Percentiles rank a stretch among this genome's conserved stretches.
phyloP scores from a whole-genome alignment of 2,113 vertebrate genomes.

The Neodontobutis hainanensis region DNA sequence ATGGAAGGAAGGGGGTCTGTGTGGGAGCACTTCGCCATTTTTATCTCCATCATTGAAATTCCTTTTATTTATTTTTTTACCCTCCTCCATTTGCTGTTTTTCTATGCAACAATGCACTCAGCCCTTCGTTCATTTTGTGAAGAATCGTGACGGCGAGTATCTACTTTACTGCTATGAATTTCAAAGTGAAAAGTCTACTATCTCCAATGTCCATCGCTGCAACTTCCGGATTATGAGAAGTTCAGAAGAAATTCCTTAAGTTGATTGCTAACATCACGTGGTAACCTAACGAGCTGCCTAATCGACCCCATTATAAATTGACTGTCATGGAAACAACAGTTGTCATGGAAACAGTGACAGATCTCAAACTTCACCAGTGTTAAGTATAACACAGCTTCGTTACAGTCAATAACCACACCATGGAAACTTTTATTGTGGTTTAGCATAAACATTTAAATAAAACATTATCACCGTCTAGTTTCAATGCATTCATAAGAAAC shows the following conservation, averaged over 20 bases:
- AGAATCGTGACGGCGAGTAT: background rate
- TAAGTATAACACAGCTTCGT: background rate
- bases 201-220: background rate
- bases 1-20: constrained; percentile 28
- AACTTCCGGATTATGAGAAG: background rate
- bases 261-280: constrained; percentile 9
- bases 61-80: constrained; percentile 18
- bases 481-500: too few relatives aligned
- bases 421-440: too few relatives aligned
- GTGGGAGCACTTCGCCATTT: constrained; percentile 38
- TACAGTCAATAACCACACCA: too few relatives aligned
- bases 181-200: background rate
- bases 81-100: constrained; percentile 32
- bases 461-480: too few relatives aligned
- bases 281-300: constrained; percentile 13
- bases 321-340: constrained; percentile 5
- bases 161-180: background rate
- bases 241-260: background rate
- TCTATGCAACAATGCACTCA: background rate
- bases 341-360: constrained; percentile 5
- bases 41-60: constrained; percentile 40
- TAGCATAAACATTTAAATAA: too few relatives aligned
- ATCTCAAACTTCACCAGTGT: background rate
- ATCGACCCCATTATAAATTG: constrained; percentile 16
- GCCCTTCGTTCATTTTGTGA: background rate